Base-by-base conservation (phyloP, 2,888 invertebrate species). In the Sipha maydis region DNA sequence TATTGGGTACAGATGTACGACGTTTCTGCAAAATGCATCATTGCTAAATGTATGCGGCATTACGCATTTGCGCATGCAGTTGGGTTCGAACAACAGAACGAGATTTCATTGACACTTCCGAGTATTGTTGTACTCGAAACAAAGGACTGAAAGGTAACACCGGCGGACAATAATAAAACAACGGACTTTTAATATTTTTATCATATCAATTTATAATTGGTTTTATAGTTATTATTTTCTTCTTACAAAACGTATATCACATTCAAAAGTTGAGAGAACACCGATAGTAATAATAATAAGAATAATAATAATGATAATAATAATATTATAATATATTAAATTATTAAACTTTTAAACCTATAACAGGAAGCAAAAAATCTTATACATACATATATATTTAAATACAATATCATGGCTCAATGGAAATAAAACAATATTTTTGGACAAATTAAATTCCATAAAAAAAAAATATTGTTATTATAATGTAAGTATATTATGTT, bases 231-330 rank as follows among this genome's bases (percentile, higher is more conserved):
- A 38, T 48, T 86, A 38, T 41, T 71, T 83, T 34, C 48, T 77
- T 84, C 84, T 89, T 84, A 84, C 77, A 89, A 84, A 84, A 89
- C 89, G 84, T 89, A 82, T 83, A 89, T 85, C 85, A 79, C 80
- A 85, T 83, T 89, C 76, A 78, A 83, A 89, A 82, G 84, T 85
- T 61, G 71, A 83, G 69, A 89, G 71, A 89, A 82, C 84, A 89
- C 89, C n/a, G 56, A 83, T 78, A 85, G 86, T 80, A 69, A 71
- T 69, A 77, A 41, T 71, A 61, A 61, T 61, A 21, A 61, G 67
- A 83, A 69, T 82, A 48, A 67, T 78, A 48, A 19, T 79, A 61
- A 79, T 61, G 38, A 71, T 79, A 78, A 79, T 54, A 48, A 41
- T 41, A 31, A 19, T 34, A 34, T 19, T 34, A 34, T 41, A 38